These are phyloP conservation scores for Enteromius paludinosus DNA, from an alignment of 2,797 vertebrate genomes.

Conservation along the genomic window DNA sequence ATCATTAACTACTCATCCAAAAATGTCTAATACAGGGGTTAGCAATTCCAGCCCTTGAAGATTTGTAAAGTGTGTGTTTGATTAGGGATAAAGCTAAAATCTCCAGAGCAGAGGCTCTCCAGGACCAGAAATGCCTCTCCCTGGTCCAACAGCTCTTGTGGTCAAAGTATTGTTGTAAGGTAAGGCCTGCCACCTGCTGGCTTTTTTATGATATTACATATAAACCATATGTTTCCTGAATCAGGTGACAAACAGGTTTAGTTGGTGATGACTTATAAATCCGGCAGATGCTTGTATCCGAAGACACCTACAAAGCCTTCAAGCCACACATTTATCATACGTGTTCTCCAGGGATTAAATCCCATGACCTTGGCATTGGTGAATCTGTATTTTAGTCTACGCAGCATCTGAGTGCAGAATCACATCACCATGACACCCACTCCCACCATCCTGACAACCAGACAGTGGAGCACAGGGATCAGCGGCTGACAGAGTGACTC, in stretches of 20 bases:
- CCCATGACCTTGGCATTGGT: background rate
- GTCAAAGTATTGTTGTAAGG: background rate
- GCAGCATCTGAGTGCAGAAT: conserved; percentile 3
- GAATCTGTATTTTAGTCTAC: background rate
- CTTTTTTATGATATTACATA: background rate
- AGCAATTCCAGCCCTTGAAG: background rate
- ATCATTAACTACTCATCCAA: background rate
- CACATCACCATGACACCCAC: conserved; percentile 7
- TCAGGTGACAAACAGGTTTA: background rate
- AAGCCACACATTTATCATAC: background rate
- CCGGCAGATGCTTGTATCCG: background rate
- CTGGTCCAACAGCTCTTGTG: background rate
- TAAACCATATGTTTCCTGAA: background rate
- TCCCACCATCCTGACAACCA: conserved; percentile 26
- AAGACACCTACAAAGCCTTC: background rate
- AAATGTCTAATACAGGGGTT: background rate
- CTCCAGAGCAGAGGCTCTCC: background rate
- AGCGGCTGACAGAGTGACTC: conserved; percentile 29
- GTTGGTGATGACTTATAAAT: background rate
- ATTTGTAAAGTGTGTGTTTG: background rate
- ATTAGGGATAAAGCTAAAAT: background rate
- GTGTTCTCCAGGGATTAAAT: background rate
- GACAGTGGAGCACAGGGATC: conserved; percentile 34
- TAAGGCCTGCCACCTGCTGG: conserved; percentile 29
- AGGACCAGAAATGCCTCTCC: background rate